A percentile compares a stretch with the other conserved stretches of the same genome.
Conservation (phyloP, 2,888 invertebrate species). For the Cheilosia scutellata region DNA sequence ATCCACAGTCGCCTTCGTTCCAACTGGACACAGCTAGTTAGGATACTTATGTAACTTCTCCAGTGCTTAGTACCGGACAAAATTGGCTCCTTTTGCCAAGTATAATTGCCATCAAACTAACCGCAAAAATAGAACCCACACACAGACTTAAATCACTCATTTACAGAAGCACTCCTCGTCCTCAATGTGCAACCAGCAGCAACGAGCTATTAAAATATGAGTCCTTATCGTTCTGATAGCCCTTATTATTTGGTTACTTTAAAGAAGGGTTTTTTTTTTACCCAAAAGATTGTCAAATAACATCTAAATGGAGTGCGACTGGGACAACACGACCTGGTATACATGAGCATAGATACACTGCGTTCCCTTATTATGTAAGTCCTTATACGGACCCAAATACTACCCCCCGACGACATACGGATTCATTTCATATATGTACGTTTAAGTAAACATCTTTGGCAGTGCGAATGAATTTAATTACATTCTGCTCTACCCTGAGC, state of each 20-base stretch:
- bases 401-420: not conserved
- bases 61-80: conserved; percentile 2
- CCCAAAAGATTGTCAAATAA: conserved; percentile 3
- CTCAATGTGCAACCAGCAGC: conserved; percentile 14
- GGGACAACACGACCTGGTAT: conserved; percentile 10
- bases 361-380: not conserved
- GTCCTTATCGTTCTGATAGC: conserved; percentile 25
- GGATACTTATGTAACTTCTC: conserved; percentile 24
- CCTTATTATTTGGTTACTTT: conserved; percentile 64
- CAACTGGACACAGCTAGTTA: conserved; percentile 23
- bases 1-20: not conserved
- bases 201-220: conserved; percentile 54
- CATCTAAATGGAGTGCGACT: conserved; percentile 32
- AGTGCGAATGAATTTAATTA: conserved; percentile 69
- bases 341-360: too few relatives aligned
- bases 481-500: conserved; percentile 38
- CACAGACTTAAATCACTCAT: conserved; percentile 34
- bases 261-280: not conserved
- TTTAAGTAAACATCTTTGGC: conserved; percentile 50
- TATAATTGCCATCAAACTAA: conserved; percentile 41
- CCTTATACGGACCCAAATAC: not conserved
- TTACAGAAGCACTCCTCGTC: conserved; percentile 4
- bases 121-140: not conserved
- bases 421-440: not conserved
- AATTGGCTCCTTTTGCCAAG: conserved; percentile 11